These are phyloP conservation scores for Apamea anceps DNA, from an alignment of 2,888 invertebrate species.

Conservation along the genomic window DNA sequence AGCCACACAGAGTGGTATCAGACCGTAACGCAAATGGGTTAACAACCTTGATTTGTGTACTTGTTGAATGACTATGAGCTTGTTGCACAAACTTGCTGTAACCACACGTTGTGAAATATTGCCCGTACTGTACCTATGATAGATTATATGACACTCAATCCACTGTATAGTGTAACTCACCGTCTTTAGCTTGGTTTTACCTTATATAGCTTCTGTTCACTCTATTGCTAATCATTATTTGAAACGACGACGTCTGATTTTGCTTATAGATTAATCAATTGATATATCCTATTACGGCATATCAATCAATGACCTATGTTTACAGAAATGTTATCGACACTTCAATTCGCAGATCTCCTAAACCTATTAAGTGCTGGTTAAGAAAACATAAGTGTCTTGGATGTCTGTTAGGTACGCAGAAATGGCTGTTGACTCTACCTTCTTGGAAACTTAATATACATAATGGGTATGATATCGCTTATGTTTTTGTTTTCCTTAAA, in stretches of 20 bases:
- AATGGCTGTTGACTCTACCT: constrained; percentile 22
- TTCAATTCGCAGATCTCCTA: constrained; percentile 12
- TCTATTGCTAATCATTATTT: constrained; percentile 18
- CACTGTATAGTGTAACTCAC: constrained; percentile 7
- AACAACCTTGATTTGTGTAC: constrained; percentile 86
- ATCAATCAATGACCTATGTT: constrained; percentile 1
- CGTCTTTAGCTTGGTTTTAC: constrained; percentile 13
- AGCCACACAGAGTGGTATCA: constrained; percentile 82
- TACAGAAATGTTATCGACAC: neutral
- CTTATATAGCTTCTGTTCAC: constrained; percentile 22
- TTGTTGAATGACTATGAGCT: constrained; percentile 75
- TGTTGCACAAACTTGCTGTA: constrained; percentile 69
- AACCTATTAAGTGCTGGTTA: constrained; percentile 15
- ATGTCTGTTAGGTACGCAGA: constrained; percentile 20
- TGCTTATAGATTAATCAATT: constrained; percentile 1
- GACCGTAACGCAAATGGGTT: constrained; percentile 87
- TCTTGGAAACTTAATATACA: constrained; percentile 24
- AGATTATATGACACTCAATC: constrained; percentile 47
- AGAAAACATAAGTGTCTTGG: constrained; percentile 11
- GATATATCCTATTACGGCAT: constrained; percentile 1
- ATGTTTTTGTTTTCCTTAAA: constrained; percentile 27
- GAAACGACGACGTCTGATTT: neutral
- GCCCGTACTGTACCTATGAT: constrained; percentile 36
- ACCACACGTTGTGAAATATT: constrained; percentile 64
- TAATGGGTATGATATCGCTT: constrained; percentile 25